Percentiles rank a stretch among this genome's conserved stretches.
phyloP scores from a whole-genome alignment of 2,888 invertebrate genomes.

The Scaptomyza reducta region DNA sequence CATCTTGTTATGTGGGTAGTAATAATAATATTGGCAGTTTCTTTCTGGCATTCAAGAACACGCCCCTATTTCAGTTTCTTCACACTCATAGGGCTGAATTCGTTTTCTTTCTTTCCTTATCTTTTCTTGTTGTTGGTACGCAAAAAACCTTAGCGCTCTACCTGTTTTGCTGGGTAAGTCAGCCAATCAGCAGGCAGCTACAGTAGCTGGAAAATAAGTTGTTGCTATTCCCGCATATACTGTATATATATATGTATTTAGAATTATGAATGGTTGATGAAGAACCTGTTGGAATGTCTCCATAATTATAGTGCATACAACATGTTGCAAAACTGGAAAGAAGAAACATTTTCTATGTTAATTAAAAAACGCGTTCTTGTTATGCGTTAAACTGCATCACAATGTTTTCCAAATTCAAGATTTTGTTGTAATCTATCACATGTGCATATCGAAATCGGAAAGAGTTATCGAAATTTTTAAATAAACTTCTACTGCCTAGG shows the following conservation, averaged over 20 bases:
- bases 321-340: not conserved
- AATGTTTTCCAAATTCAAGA: too few relatives aligned
- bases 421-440: too few relatives aligned
- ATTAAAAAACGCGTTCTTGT: not conserved
- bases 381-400: too few relatives aligned
- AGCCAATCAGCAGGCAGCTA: slow-evolving; percentile 47
- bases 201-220: slow-evolving; percentile 15
- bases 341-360: not conserved
- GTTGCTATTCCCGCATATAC: not conserved
- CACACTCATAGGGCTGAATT: slow-evolving; percentile 38
- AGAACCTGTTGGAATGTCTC: slow-evolving; percentile 9
- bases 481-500: too few relatives aligned
- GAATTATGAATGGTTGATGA: slow-evolving; percentile 2
- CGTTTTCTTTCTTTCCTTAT: not conserved
- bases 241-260: not conserved
- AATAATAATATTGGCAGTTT: slow-evolving; percentile 16
- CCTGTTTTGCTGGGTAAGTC: slow-evolving; percentile 20
- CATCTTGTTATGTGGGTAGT: slow-evolving; percentile 39
- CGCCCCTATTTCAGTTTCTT: slow-evolving; percentile 41
- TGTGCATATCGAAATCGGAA: too few relatives aligned
- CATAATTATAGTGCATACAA: slow-evolving; percentile 16
- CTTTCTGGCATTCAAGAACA: slow-evolving; percentile 19
- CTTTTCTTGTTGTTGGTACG: slow-evolving; percentile 29
- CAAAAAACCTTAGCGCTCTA: slow-evolving; percentile 47
- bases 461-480: too few relatives aligned